Evolutionary conservation across 2,888 invertebrate genomes (phyloP).

Genomic region (Diarsia dahlii): DNA sequence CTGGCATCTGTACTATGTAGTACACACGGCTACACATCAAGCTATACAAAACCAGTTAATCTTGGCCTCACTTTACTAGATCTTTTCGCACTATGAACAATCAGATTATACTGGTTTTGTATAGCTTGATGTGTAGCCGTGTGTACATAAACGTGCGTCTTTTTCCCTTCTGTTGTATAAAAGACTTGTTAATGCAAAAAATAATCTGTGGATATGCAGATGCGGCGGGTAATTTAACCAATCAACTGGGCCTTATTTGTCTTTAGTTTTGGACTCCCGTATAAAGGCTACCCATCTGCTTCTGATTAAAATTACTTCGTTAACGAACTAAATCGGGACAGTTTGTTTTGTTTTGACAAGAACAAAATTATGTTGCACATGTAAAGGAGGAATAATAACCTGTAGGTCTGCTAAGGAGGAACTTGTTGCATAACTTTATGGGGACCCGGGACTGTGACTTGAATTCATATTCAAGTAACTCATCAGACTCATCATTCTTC

Average conservation of each 20-base stretch:
- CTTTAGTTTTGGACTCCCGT: background rate
- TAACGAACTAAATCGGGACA: slow-evolving; percentile 6
- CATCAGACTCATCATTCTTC: too few species aligned
- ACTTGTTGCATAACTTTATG: too few species aligned
- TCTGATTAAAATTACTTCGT: slow-evolving; percentile 29
- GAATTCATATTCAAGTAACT: too few species aligned
- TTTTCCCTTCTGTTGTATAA: background rate
- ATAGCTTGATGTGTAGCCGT: too few species aligned
- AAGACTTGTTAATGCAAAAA: background rate
- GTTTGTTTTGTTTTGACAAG: slow-evolving; percentile 18
- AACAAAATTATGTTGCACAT: slow-evolving; percentile 13
- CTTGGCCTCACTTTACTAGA: too few species aligned
- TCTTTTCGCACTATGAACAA: too few species aligned
- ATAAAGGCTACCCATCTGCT: slow-evolving; percentile 25
- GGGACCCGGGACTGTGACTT: too few species aligned
- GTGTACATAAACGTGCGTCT: too few species aligned
- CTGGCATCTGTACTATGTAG: too few species aligned
- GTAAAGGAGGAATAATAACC: background rate
- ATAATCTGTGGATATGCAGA: slow-evolving; percentile 20
- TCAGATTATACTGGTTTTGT: too few species aligned
- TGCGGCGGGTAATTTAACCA: background rate
- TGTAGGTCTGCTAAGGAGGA: background rate
- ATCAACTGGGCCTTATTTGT: slow-evolving; percentile 16
- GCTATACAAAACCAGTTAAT: too few species aligned
- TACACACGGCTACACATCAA: too few species aligned